These are phyloP conservation scores for Pandemis cinnamomeana DNA, from an alignment of 2,888 invertebrate genomes.

Conservation along the genomic window DNA sequence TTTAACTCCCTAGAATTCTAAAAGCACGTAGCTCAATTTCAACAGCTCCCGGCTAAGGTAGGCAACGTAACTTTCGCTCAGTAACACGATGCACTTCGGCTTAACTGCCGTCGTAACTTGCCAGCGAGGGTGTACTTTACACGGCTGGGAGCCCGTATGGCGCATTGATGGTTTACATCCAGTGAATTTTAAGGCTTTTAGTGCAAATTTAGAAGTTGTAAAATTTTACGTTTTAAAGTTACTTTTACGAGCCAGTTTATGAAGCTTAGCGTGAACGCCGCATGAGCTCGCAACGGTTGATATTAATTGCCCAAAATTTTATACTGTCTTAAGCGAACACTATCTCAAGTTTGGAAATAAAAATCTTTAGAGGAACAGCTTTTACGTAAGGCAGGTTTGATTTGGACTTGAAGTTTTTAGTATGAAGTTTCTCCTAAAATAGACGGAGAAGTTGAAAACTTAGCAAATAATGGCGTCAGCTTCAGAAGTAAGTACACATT, in stretches of 20 bases:
- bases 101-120: conserved; percentile 31
- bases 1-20: neutral
- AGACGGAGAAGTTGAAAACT: too few species aligned
- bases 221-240: conserved; percentile 23
- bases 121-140: conserved; percentile 34
- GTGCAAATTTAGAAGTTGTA: conserved; percentile 30
- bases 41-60: conserved; percentile 1
- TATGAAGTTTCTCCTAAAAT: too few species aligned
- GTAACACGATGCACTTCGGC: conserved; percentile 36
- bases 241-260: conserved; percentile 4
- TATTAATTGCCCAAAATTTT: conserved; percentile 16
- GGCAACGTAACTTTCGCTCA: conserved; percentile 22
- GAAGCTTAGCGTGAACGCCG: neutral
- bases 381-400: neutral
- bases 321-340: neutral
- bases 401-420: too few species aligned
- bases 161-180: conserved; percentile 21
- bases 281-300: conserved; percentile 6
- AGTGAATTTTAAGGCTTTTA: conserved; percentile 37
- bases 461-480: too few species aligned
- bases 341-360: neutral
- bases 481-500: too few species aligned
- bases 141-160: conserved; percentile 24
- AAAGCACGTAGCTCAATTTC: neutral
- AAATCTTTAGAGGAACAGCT: neutral